phyloP scores from a whole-genome alignment of 2,797 vertebrate genomes.

The Pantherophis alleghaniensis region DNA sequence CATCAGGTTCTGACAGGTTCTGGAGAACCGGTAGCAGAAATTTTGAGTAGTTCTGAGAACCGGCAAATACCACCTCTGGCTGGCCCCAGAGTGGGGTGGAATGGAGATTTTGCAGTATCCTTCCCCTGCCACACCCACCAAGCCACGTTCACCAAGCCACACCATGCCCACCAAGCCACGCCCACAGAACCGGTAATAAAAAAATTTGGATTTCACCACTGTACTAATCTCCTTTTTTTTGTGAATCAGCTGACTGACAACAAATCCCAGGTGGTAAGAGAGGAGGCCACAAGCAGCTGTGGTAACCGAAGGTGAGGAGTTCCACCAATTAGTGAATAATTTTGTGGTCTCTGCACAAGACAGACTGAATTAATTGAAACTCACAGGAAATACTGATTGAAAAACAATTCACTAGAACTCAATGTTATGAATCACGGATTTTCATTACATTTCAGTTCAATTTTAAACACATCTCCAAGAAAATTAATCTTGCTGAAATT shows the following conservation, averaged over 20 bases:
- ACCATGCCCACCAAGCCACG: too few relatives aligned
- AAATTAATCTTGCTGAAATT: constrained; percentile 11
- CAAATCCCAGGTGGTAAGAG: background rate
- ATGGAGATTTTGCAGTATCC: too few relatives aligned
- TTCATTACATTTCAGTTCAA: background rate
- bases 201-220: too few relatives aligned
- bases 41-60: too few relatives aligned
- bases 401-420: background rate
- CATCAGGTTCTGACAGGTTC: too few relatives aligned
- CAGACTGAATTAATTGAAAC: background rate
- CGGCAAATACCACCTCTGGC: too few relatives aligned
- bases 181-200: too few relatives aligned
- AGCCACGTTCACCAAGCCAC: too few relatives aligned
- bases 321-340: background rate
- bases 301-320: background rate
- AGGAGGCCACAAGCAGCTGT: background rate
- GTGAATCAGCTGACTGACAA: background rate
- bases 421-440: background rate
- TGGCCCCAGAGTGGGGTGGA: too few relatives aligned
- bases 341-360: background rate
- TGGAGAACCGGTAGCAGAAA: too few relatives aligned
- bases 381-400: background rate
- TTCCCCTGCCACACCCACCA: too few relatives aligned
- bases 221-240: background rate
- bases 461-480: background rate